These are phyloP conservation scores for Drosophila mimetica DNA, from an alignment of 2,888 invertebrate genomes.

Conservation along the genomic window DNA sequence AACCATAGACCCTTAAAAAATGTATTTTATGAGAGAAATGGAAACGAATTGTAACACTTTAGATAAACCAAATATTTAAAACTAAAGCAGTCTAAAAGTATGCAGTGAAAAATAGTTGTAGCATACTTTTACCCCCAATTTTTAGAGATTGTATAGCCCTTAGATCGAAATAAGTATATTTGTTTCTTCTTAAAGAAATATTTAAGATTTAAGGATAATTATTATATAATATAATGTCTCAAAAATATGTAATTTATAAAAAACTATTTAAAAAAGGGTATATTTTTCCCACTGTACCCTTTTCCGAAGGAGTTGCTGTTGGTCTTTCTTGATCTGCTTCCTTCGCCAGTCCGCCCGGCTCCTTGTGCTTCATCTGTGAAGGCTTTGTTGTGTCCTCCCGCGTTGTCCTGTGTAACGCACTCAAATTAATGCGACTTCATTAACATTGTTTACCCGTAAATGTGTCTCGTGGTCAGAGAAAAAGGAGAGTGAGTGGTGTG, in stretches of 20 bases:
- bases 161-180: no score
- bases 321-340: conserved; percentile 37
- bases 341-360: conserved; percentile 15
- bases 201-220: no score
- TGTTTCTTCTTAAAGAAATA: no score
- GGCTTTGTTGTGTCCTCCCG: conserved; percentile 39
- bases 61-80: no score
- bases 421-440: conserved; percentile 79
- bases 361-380: conserved; percentile 21
- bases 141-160: no score
- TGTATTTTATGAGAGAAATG: not conserved
- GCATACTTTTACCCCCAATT: no score
- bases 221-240: no score
- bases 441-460: conserved; percentile 76
- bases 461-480: conserved; percentile 47
- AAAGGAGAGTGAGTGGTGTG: not conserved
- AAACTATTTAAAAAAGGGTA: not conserved
- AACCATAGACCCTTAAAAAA: not conserved
- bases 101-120: no score
- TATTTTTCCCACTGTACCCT: not conserved
- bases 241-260: no score
- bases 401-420: conserved; percentile 66
- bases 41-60: no score
- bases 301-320: conserved; percentile 31
- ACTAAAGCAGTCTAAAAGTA: no score